phyloP scores from a whole-genome alignment of 2,888 invertebrate genomes.

The Lomographa bimaculata region DNA sequence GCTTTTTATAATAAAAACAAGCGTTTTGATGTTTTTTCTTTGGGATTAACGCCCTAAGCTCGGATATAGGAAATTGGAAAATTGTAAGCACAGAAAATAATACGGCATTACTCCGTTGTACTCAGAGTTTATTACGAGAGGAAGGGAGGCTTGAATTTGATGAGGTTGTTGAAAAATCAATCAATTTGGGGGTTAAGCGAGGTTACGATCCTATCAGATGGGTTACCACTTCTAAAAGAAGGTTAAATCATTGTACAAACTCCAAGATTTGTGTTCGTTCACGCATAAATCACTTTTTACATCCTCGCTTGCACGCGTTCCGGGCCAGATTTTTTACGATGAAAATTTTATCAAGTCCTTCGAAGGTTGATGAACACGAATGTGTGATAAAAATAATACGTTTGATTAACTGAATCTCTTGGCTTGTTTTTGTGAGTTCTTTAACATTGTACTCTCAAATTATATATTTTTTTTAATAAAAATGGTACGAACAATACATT shows the following conservation, averaged over 20 bases:
- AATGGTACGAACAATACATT: no score
- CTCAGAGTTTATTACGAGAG: conserved; percentile 30
- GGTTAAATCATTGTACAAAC: conserved; percentile 19
- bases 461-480: no score
- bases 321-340: conserved; percentile 15
- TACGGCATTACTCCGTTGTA: conserved; percentile 29
- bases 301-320: conserved; percentile 6
- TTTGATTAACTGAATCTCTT: background rate
- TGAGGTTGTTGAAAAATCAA: conserved; percentile 36
- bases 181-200: conserved; percentile 32
- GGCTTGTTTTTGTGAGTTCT: no score
- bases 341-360: conserved; percentile 9
- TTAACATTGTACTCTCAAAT: no score
- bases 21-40: conserved; percentile 37
- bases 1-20: conserved; percentile 38
- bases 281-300: conserved; percentile 17
- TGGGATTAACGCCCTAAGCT: conserved; percentile 44
- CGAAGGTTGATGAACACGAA: conserved; percentile 5
- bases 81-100: conserved; percentile 39
- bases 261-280: conserved; percentile 18
- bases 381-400: conserved; percentile 2
- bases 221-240: conserved; percentile 18
- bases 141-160: conserved; percentile 26
- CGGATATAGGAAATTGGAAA: conserved; percentile 49
- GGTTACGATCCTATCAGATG: conserved; percentile 21